phyloP scores from a whole-genome alignment of 1,140 invertebrate genomes.

The Drosophila mojavensis region DNA sequence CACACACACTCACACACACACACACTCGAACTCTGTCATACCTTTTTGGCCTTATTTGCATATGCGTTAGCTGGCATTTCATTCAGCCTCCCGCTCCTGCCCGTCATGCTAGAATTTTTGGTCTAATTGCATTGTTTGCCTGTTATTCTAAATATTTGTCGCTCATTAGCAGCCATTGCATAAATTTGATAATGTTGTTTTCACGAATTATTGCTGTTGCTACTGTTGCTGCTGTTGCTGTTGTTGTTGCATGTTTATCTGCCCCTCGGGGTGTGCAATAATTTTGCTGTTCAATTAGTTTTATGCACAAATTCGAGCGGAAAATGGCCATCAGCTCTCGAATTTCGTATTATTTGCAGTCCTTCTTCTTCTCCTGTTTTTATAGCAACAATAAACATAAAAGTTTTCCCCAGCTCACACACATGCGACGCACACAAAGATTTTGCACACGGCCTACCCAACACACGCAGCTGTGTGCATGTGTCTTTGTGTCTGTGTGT shows the following conservation, averaged over 20 bases:
- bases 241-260: slow-evolving; percentile 41
- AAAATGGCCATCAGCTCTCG: slow-evolving; percentile 59
- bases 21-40: slow-evolving; percentile 20
- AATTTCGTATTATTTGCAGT: slow-evolving; percentile 7
- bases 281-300: slow-evolving; percentile 81
- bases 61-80: slow-evolving; percentile 35
- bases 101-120: slow-evolving; percentile 27
- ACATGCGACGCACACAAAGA: slow-evolving; percentile 22
- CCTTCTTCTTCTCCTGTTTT: slow-evolving; percentile 43
- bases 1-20: slow-evolving; percentile 13
- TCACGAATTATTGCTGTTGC: slow-evolving; percentile 2
- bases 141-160: slow-evolving; percentile 60
- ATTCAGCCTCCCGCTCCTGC: not conserved
- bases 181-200: slow-evolving; percentile 2
- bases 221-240: slow-evolving; percentile 3
- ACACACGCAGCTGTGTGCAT: not conserved
- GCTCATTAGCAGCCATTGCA: slow-evolving; percentile 35
- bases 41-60: slow-evolving; percentile 64
- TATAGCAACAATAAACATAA: slow-evolving; percentile 76
- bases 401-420: slow-evolving; percentile 61
- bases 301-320: slow-evolving; percentile 67
- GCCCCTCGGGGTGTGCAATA: slow-evolving; percentile 62
- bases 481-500: slow-evolving; percentile 36
- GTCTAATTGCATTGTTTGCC: slow-evolving; percentile 67
- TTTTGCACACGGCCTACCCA: slow-evolving; percentile 16